These are phyloP conservation scores for Noctua pronuba DNA, from an alignment of 2,888 invertebrate genomes.

Conservation along the genomic window DNA sequence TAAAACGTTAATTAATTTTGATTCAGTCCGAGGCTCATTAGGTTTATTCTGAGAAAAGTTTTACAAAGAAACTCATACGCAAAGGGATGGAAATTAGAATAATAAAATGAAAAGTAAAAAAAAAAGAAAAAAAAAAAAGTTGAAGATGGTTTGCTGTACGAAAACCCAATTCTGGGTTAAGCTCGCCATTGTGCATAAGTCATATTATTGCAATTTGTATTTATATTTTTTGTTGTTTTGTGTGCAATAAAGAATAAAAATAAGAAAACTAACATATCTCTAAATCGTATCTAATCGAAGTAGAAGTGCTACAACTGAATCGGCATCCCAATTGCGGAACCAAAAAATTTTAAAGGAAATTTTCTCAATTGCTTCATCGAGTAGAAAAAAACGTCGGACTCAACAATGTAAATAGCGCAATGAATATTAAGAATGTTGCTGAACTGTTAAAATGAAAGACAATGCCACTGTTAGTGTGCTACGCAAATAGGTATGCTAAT, in stretches of 20 bases:
- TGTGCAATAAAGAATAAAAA: background rate
- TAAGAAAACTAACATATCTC: background rate
- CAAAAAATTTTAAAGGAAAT: background rate
- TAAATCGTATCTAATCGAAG: background rate
- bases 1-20: background rate
- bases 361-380: background rate
- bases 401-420: too few relatives aligned
- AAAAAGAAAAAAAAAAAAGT: too few relatives aligned
- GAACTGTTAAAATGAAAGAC: too few relatives aligned
- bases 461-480: background rate
- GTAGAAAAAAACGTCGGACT: background rate
- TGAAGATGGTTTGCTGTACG: too few relatives aligned
- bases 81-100: background rate
- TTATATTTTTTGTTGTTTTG: too few relatives aligned
- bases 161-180: too few relatives aligned
- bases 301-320: background rate
- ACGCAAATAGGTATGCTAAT: background rate
- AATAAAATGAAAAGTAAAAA: background rate
- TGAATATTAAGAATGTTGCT: too few relatives aligned
- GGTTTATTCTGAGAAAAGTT: background rate
- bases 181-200: too few relatives aligned
- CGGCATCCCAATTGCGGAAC: background rate
- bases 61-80: background rate
- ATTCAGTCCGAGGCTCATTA: too few relatives aligned
- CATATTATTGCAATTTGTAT: too few relatives aligned